Conservation (phyloP, 2,888 invertebrate genomes). For the Hypsopygia costalis region DNA sequence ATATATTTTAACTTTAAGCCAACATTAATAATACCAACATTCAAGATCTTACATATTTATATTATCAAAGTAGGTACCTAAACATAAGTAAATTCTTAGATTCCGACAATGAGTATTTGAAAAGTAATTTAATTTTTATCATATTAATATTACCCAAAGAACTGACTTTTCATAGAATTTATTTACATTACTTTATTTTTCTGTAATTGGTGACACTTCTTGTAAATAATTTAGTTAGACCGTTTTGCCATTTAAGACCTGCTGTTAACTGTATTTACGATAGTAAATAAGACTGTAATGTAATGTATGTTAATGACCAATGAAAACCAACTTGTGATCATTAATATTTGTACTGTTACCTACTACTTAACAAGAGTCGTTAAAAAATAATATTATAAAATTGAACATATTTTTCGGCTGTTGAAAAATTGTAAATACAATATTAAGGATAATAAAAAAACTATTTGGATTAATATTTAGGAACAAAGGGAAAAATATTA, state of each 20-base stretch:
- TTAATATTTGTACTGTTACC: constrained; percentile 82
- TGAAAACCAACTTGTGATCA: constrained; percentile 82
- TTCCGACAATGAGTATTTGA: too few relatives aligned
- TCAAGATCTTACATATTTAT: too few relatives aligned
- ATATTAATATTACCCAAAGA: constrained; percentile 13
- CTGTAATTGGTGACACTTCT: constrained; percentile 1
- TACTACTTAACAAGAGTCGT: constrained; percentile 82
- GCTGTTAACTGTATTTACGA: constrained; percentile 71
- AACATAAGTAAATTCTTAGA: too few relatives aligned
- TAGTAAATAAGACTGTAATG: constrained; percentile 72
- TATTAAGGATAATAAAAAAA: constrained; percentile 78
- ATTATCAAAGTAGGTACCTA: too few relatives aligned
- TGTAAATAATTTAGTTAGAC: constrained; percentile 63
- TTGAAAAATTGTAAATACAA: constrained; percentile 81
- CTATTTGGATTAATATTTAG: constrained; percentile 81
- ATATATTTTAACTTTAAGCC: too few relatives aligned
- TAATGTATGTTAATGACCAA: constrained; percentile 82
- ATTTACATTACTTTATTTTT: constrained; percentile 18
- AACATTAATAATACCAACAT: too few relatives aligned
- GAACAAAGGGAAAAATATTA: constrained; percentile 78
- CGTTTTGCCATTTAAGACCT: constrained; percentile 62
- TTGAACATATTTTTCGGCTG: constrained; percentile 81
- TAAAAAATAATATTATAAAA: constrained; percentile 79
- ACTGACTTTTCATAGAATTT: constrained; percentile 17
- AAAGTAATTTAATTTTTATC: too few relatives aligned